A percentile compares a stretch with the other conserved stretches of the same genome.
phyloP scores from a whole-genome alignment of 2,888 invertebrate species.

The Dyspetes luteomarginatus region DNA sequence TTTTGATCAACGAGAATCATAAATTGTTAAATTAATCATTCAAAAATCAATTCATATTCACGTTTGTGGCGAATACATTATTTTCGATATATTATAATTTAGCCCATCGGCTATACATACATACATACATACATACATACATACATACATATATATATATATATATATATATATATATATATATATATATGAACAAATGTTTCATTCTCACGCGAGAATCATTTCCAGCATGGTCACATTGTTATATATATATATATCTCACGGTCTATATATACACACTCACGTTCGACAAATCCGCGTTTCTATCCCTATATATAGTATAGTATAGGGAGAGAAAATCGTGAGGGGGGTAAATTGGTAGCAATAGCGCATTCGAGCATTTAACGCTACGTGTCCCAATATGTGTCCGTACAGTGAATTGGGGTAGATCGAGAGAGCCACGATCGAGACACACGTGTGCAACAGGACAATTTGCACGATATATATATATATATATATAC shows the following conservation, averaged over 20 bases:
- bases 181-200: slow-evolving; percentile 32
- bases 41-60: not conserved
- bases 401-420: slow-evolving; percentile 33
- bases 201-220: slow-evolving; percentile 33
- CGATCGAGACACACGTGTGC: slow-evolving; percentile 60
- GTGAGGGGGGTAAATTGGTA: slow-evolving; percentile 2
- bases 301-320: slow-evolving; percentile 45
- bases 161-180: slow-evolving; percentile 8
- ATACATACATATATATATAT: too few relatives aligned
- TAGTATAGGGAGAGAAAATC: slow-evolving; percentile 30
- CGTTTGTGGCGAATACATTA: too few relatives aligned
- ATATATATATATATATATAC: not conserved
- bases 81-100: too few relatives aligned
- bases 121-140: too few relatives aligned
- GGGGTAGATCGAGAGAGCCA: slow-evolving; percentile 18
- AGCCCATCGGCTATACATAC: too few relatives aligned
- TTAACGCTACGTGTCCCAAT: slow-evolving; percentile 47
- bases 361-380: slow-evolving; percentile 47
- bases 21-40: not conserved
- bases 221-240: slow-evolving; percentile 2
- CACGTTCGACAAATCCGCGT: slow-evolving; percentile 53
- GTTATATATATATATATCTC: not conserved
- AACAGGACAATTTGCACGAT: slow-evolving; percentile 63
- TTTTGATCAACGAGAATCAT: not conserved
- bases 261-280: slow-evolving; percentile 13